phyloP scores from a whole-genome alignment of 2,888 invertebrate genomes.

The Charanyca ferruginea region DNA sequence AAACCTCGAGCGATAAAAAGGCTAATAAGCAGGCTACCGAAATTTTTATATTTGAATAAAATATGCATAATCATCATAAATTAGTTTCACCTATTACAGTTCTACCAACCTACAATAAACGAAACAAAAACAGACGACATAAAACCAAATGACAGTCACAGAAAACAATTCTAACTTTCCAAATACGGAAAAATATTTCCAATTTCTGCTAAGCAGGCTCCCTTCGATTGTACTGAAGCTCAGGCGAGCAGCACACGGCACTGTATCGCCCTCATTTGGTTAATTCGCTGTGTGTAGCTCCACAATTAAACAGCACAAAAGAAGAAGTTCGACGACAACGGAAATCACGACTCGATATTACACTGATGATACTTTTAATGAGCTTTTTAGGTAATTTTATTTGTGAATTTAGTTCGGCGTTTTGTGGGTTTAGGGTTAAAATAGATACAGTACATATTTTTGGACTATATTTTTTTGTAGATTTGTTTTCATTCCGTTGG shows the following conservation, averaged over 20 bases:
- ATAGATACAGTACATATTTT: too few relatives aligned
- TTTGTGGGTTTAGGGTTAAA: too few relatives aligned
- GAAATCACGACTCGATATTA: constrained; percentile 87
- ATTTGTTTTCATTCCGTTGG: too few relatives aligned
- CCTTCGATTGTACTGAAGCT: constrained; percentile 59
- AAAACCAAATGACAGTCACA: constrained; percentile 9
- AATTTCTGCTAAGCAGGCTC: constrained; percentile 40
- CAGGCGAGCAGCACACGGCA: constrained; percentile 38
- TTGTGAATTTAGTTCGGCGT: not conserved
- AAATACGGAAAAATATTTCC: constrained; percentile 47
- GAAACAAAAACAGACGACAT: constrained; percentile 10
- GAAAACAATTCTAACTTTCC: constrained; percentile 31
- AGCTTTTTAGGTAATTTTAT: constrained; percentile 72
- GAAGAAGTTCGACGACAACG: constrained; percentile 77
- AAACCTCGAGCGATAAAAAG: constrained; percentile 29
- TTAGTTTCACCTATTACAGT: not conserved
- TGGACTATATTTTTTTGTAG: too few relatives aligned
- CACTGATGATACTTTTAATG: constrained; percentile 85
- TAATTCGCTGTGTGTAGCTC: constrained; percentile 83
- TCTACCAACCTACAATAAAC: not conserved
- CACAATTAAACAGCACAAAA: constrained; percentile 88
- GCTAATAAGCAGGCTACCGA: constrained; percentile 23
- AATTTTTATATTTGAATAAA: constrained; percentile 19
- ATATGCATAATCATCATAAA: constrained; percentile 32
- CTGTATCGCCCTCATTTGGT: constrained; percentile 87